Conservation (phyloP, 2,888 invertebrate species). For the Watsonalla cultraria region DNA sequence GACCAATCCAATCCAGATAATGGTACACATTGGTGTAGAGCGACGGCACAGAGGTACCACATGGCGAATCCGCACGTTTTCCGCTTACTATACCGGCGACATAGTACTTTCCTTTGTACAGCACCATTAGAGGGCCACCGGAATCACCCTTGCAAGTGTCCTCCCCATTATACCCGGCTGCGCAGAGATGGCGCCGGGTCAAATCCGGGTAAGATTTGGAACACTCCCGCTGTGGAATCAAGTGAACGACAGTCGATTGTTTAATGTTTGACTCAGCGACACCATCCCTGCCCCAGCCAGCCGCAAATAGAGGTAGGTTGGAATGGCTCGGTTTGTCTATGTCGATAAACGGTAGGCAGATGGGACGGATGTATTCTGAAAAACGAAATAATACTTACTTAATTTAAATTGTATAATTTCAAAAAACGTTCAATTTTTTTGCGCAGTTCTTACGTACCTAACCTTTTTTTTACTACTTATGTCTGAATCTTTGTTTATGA, state of each 20-base stretch:
- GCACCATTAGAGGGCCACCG: constrained; percentile 65
- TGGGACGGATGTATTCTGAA: constrained; percentile 63
- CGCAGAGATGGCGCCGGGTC: constrained; percentile 55
- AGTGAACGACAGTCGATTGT: constrained; percentile 58
- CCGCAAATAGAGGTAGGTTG: constrained; percentile 54
- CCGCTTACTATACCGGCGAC: constrained; percentile 67
- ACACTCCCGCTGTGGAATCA: constrained; percentile 56
- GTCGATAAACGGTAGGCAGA: constrained; percentile 60
- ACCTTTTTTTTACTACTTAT: no score
- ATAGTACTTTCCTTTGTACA: constrained; percentile 55
- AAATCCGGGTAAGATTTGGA: constrained; percentile 45
- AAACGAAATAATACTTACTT: constrained; percentile 10
- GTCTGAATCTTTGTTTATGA: no score
- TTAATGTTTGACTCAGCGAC: constrained; percentile 50
- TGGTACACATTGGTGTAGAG: constrained; percentile 64
- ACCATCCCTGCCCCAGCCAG: constrained; percentile 67
- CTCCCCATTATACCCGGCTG: constrained; percentile 58
- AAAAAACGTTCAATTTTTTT: background rate
- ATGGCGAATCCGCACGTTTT: constrained; percentile 59
- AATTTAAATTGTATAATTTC: background rate
- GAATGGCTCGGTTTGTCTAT: constrained; percentile 50
- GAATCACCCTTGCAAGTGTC: constrained; percentile 72
- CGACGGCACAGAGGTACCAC: constrained; percentile 63
- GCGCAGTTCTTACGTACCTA: no score
- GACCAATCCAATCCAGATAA: constrained; percentile 56